Percentiles rank a stretch among this genome's conserved stretches.
phyloP scores from a whole-genome alignment of 92 coral and sea anemone genomes.

The Umimayanthus chanpuru region DNA sequence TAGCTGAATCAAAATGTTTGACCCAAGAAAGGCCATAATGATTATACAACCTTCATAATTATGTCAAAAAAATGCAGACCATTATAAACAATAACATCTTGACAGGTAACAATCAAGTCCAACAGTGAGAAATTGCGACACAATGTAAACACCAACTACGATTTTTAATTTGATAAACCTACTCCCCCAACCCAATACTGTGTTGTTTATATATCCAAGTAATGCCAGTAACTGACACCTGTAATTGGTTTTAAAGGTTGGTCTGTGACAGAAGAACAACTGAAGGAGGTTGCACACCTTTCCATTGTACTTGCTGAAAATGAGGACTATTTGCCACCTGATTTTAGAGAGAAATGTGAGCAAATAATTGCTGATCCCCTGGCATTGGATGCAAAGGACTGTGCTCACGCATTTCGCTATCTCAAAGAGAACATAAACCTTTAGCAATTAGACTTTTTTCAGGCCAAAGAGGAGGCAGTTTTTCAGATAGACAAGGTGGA shows the following conservation, averaged over 20 bases:
- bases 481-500: too few relatives aligned
- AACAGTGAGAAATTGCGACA: too few relatives aligned
- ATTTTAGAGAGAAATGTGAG: constrained; percentile 58
- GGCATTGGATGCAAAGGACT: constrained; percentile 50
- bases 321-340: constrained; percentile 51
- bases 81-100: too few relatives aligned
- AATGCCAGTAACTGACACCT: too few relatives aligned
- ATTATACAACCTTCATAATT: neutral
- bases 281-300: constrained; percentile 56
- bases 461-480: too few relatives aligned
- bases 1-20: neutral
- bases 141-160: too few relatives aligned
- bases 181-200: too few relatives aligned
- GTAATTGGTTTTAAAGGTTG: constrained; percentile 45
- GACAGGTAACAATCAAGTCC: too few relatives aligned
- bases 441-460: neutral
- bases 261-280: constrained; percentile 51
- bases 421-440: constrained; percentile 59
- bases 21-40: neutral
- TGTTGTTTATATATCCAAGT: too few relatives aligned
- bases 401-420: constrained; percentile 60
- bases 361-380: constrained; percentile 50
- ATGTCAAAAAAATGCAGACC: neutral
- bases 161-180: too few relatives aligned
- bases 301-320: constrained; percentile 47